Percentiles rank a stretch among this genome's conserved stretches.
These are phyloP conservation scores for Falco punctatus DNA, from an alignment of 2,113 vertebrate species.

Conservation along the genomic window DNA sequence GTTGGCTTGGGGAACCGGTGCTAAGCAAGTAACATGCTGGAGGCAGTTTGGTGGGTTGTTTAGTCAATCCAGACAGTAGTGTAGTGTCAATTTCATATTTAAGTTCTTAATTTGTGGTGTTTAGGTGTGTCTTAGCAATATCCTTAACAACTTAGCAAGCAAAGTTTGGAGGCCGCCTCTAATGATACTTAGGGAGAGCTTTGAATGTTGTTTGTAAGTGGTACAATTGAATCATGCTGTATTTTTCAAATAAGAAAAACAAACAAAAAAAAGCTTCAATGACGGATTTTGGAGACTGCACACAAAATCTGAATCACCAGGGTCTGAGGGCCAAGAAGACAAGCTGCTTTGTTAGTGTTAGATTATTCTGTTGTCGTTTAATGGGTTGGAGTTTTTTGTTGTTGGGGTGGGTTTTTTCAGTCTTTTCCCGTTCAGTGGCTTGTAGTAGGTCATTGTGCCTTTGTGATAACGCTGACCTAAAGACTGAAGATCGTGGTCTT, in stretches of 20 bases:
- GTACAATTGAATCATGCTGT: background rate
- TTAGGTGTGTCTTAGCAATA: background rate
- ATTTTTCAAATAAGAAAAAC: background rate
- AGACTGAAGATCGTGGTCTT: background rate
- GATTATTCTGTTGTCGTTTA: background rate
- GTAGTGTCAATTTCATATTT: background rate
- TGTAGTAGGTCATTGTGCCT: background rate
- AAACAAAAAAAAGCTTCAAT: background rate
- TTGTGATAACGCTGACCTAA: background rate
- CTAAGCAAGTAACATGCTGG: background rate
- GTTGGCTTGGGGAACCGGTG: background rate
- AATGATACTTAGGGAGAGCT: background rate
- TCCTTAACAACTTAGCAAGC: no score
- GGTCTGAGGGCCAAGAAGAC: background rate
- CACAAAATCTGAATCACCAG: background rate
- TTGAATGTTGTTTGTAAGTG: background rate
- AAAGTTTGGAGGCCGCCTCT: background rate
- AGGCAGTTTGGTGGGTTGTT: background rate
- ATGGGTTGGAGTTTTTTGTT: background rate
- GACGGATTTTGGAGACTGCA: background rate
- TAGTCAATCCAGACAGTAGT: background rate
- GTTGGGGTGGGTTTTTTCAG: background rate
- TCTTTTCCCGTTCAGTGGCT: background rate
- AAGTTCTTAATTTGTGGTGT: background rate
- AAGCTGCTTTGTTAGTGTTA: background rate